A percentile compares a stretch with the other conserved stretches of the same genome.
These are phyloP conservation scores for Fabriciana adippe DNA, from an alignment of 2,888 invertebrate genomes.

Conservation along the genomic window DNA sequence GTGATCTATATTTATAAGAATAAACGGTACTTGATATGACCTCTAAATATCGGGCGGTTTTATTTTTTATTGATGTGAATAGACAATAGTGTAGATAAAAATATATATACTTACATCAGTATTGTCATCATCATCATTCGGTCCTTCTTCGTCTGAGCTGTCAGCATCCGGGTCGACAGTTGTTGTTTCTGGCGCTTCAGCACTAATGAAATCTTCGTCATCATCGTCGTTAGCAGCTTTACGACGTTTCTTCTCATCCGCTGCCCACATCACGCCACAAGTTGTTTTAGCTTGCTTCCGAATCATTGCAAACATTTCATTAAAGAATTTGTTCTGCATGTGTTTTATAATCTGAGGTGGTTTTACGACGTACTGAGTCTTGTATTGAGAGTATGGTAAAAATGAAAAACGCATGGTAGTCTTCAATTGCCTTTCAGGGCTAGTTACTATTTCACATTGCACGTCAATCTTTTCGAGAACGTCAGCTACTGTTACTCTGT, in stretches of 20 bases:
- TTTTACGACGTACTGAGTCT: conserved; percentile 86
- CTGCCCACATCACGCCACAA: conserved; percentile 75
- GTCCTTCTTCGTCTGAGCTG: conserved; percentile 81
- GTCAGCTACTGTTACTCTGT: conserved; percentile 89
- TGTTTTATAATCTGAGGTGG: conserved; percentile 87
- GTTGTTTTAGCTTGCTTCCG: conserved; percentile 82
- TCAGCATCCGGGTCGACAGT: conserved; percentile 84
- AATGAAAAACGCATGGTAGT: conserved; percentile 88
- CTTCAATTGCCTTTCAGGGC: conserved; percentile 81
- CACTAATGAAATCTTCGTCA: conserved; percentile 50
- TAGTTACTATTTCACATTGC: conserved; percentile 79
- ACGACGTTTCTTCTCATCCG: conserved; percentile 65
- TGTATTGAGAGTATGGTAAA: conserved; percentile 88
- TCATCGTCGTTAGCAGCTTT: conserved; percentile 65
- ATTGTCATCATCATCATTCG: conserved; percentile 64
- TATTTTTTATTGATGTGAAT: no score
- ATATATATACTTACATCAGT: conserved; percentile 54
- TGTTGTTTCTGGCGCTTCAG: conserved; percentile 49
- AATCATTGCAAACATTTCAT: conserved; percentile 84
- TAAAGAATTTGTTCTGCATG: conserved; percentile 88
- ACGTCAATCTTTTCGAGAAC: conserved; percentile 88
- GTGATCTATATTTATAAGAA: no score
- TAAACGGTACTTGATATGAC: no score
- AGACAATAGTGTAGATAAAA: neutral
- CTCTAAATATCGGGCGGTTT: no score